Conservation (phyloP, 2,888 invertebrate species). For the Drosophila vallismaia region DNA sequence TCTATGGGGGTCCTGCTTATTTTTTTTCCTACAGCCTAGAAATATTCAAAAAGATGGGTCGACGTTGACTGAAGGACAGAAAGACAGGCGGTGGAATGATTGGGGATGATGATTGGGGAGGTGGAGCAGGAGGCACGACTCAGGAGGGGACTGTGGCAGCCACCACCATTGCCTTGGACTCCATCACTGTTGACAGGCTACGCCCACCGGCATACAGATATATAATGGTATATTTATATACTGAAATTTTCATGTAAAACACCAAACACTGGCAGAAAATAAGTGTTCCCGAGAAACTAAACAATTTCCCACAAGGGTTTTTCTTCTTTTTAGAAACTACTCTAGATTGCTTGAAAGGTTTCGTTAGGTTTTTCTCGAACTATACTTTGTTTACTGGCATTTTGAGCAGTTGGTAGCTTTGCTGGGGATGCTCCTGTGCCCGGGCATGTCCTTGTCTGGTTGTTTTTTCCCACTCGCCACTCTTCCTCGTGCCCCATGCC, state of each 20-base stretch:
- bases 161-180: slow-evolving; percentile 51
- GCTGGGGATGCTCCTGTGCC: slow-evolving; percentile 24
- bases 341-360: neutral
- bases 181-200: slow-evolving; percentile 56
- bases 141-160: slow-evolving; percentile 7
- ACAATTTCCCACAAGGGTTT: too few relatives aligned
- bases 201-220: slow-evolving; percentile 43
- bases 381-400: slow-evolving; percentile 13
- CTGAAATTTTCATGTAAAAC: slow-evolving; percentile 24
- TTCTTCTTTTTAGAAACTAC: too few relatives aligned
- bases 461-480: slow-evolving; percentile 7
- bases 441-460: slow-evolving; percentile 12
- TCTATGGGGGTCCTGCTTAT: neutral
- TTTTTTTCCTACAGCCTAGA: slow-evolving; percentile 23
- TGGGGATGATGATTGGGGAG: neutral
- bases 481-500: slow-evolving; percentile 13
- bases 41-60: slow-evolving; percentile 50
- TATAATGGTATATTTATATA: slow-evolving; percentile 21
- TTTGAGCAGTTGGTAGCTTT: slow-evolving; percentile 13
- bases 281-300: neutral
- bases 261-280: slow-evolving; percentile 1
- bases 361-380: slow-evolving; percentile 16
- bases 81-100: neutral
- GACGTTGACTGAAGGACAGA: slow-evolving; percentile 38
- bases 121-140: neutral